Evolutionary conservation across 2,113 vertebrate species (phyloP).

Genomic region (Brachirus orientalis): DNA sequence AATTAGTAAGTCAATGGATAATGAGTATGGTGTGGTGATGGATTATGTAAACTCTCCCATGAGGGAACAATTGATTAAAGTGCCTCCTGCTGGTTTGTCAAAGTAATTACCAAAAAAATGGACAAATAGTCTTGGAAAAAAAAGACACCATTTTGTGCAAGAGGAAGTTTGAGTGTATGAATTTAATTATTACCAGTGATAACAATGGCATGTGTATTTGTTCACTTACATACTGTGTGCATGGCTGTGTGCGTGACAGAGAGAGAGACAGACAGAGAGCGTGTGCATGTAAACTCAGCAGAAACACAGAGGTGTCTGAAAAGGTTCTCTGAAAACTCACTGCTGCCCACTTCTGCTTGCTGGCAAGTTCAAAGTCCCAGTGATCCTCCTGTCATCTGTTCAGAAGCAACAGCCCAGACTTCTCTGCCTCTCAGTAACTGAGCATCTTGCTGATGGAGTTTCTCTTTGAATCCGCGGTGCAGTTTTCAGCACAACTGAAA

Average conservation of each 20-base stretch:
- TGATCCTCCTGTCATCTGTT: conserved; percentile 23
- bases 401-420: neutral
- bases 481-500: conserved; percentile 43
- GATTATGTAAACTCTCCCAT: neutral
- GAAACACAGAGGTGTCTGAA: neutral
- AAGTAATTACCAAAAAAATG: neutral
- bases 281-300: neutral
- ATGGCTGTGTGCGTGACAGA: neutral
- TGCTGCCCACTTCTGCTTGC: conserved; percentile 12
- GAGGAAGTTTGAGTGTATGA: neutral
- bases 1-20: conserved; percentile 2
- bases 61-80: conserved; percentile 4
- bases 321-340: conserved; percentile 7
- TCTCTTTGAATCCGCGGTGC: conserved; percentile 57
- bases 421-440: conserved; percentile 25
- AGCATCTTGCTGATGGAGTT: conserved; percentile 46
- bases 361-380: conserved; percentile 27
- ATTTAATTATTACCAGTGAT: neutral
- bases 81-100: conserved; percentile 26
- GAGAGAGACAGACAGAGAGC: neutral
- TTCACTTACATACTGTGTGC: neutral
- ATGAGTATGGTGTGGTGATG: neutral
- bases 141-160: neutral
- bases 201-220: neutral
- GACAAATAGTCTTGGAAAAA: neutral